Base-by-base conservation (phyloP, 37 sponge, comb jelly and placozoan species). In the Crambe crambe region DNA sequence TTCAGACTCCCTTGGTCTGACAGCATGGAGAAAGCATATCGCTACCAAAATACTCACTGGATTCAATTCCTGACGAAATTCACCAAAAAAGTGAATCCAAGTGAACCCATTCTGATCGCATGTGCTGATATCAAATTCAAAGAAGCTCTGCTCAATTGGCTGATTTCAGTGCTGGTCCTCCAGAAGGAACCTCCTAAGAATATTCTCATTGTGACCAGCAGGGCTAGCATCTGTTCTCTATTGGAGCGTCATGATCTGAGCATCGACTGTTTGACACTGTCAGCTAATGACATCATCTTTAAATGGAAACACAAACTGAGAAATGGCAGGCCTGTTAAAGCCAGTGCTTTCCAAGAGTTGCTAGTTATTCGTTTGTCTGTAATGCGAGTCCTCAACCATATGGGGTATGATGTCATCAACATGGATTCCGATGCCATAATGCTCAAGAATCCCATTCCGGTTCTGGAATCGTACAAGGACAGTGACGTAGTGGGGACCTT, bases 391-490 rank as follows among this genome's bases (percentile, higher is more conserved):
- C 79, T 79, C 15, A 79, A 79, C 56, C 37, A 68, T 43, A 64
- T 56, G 69, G 68, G 79, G 18, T 66, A 79, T 42, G 68, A 79
- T 32, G 79, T 79, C 18, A 27, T 29, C 20, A 66, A 79, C 31
- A 43, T 42, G 21, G 79, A 79, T 37, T 10, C 56, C 0, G 79
- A 79, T 67, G 79, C 79, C 54, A 65, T 79, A 15, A 26, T 79
- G 35, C n/a, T 79, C 54, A 40, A 34, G 23, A 79, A 79, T 41
- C 68, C 69, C n/a, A 23, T 38, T 5, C 40, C 61, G 4, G 2
- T 47, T 18, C 44, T 42, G 42, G 54, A 68, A 42, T 17, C 64
- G 56, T 73, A 76, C 34, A 26, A 42, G 32, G 64, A 36, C 35
- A 76, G 63, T 76, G 77, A 76, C 32, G 41, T 62, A 18, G 36